Evolutionary conservation across 2,113 vertebrate genomes (phyloP).

Genomic region (Xiphophorus maculatus): DNA sequence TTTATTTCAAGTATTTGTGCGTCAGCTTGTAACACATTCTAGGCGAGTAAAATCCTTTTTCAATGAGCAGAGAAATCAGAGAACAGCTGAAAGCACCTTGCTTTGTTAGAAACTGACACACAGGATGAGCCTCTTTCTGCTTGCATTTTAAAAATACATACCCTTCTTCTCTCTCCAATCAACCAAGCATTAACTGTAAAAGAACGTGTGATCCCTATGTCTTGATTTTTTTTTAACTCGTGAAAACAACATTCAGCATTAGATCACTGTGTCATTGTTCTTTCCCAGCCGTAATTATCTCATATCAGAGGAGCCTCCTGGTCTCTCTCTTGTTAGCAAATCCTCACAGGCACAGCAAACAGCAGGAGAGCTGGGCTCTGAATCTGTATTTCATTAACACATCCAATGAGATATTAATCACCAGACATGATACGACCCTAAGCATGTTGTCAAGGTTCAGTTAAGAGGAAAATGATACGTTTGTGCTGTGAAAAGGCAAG

Average conservation of each 20-base stretch:
- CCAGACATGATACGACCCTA: slow-evolving; percentile 49
- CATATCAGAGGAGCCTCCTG: slow-evolving; percentile 51
- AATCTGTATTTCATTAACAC: slow-evolving; percentile 72
- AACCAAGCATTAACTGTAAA: slow-evolving; percentile 23
- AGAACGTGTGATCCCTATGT: slow-evolving; percentile 10
- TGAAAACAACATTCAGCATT: slow-evolving; percentile 23
- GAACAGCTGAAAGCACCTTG: slow-evolving; percentile 19
- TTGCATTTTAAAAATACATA: slow-evolving; percentile 5
- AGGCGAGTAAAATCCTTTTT: neutral
- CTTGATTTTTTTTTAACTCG: slow-evolving; percentile 18
- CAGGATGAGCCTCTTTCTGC: slow-evolving; percentile 7
- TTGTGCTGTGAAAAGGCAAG: slow-evolving; percentile 37
- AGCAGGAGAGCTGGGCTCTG: slow-evolving; percentile 54
- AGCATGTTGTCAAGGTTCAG: slow-evolving; percentile 56
- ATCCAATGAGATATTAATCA: slow-evolving; percentile 69
- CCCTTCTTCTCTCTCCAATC: slow-evolving; percentile 6
- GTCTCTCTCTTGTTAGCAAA: slow-evolving; percentile 60
- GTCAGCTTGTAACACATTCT: slow-evolving; percentile 4
- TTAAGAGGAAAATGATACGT: slow-evolving; percentile 66
- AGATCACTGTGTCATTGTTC: slow-evolving; percentile 37
- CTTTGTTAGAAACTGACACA: slow-evolving; percentile 27
- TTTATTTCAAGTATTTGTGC: slow-evolving; percentile 17
- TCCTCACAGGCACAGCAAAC: slow-evolving; percentile 47
- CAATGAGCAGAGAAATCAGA: slow-evolving; percentile 13
- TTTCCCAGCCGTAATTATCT: slow-evolving; percentile 59